Percentiles rank a stretch among this genome's conserved stretches.
Conservation (phyloP, 2,888 invertebrate species). For the Acrobasis repandana region DNA sequence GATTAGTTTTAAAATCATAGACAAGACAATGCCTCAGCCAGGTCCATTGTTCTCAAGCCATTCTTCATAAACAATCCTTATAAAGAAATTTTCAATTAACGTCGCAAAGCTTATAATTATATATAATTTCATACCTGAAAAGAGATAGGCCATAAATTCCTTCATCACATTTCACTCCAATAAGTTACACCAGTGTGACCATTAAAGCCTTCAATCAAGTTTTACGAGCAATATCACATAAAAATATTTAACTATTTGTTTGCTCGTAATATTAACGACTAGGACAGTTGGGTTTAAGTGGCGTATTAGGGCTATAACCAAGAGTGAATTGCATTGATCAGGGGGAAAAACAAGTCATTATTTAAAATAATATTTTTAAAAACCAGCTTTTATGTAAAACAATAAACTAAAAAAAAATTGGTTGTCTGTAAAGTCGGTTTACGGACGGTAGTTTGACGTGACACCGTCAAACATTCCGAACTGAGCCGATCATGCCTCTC, state of each 20-base stretch:
- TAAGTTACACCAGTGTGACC: constrained; percentile 47
- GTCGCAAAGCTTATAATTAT: neutral
- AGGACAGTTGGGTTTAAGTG: constrained; percentile 35
- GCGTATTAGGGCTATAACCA: too few species aligned
- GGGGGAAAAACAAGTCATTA: too few species aligned
- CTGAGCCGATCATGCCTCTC: too few species aligned
- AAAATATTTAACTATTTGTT: constrained; percentile 82
- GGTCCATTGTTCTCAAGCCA: neutral
- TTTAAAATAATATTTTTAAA: too few species aligned
- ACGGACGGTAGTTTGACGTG: too few species aligned
- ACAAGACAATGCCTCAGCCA: neutral
- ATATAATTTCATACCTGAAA: neutral
- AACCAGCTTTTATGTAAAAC: too few species aligned
- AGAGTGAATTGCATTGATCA: too few species aligned
- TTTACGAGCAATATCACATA: constrained; percentile 77
- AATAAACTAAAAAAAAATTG: too few species aligned
- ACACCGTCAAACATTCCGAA: too few species aligned
- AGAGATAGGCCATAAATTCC: constrained; percentile 40
- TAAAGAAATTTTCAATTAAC: constrained; percentile 12
- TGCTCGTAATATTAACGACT: constrained; percentile 76
- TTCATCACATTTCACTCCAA: constrained; percentile 49
- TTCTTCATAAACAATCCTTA: neutral
- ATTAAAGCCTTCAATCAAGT: constrained; percentile 76
- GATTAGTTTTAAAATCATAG: neutral
- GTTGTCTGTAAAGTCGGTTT: too few species aligned